Percentiles rank a stretch among this genome's conserved stretches.
Conservation (phyloP, 1,140 invertebrate genomes). For the Hydropsyche tenuis region DNA sequence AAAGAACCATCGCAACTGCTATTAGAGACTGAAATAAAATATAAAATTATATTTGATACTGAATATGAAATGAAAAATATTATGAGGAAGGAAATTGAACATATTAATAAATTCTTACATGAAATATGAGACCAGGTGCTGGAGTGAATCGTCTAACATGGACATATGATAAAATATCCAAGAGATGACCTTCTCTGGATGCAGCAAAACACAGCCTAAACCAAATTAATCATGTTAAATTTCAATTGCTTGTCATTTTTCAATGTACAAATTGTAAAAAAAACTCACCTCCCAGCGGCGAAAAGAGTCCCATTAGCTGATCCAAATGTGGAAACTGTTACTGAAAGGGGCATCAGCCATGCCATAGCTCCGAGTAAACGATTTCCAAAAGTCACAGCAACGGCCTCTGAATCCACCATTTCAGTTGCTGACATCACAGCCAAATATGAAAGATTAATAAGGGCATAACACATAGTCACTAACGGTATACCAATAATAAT, state of each 20-base stretch:
- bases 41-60: neutral
- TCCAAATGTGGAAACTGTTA: constrained; percentile 96
- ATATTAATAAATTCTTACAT: constrained; percentile 69
- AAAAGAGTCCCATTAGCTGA: constrained; percentile 97
- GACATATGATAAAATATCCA: constrained; percentile 93
- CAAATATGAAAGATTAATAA: constrained; percentile 96
- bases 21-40: constrained; percentile 71
- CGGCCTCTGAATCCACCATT: constrained; percentile 94
- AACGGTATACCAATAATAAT: constrained; percentile 96
- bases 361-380: constrained; percentile 83
- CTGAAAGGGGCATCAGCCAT: constrained; percentile 93
- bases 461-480: constrained; percentile 93
- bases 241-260: neutral
- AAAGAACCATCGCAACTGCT: constrained; percentile 82
- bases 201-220: constrained; percentile 90
- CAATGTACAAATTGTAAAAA: neutral
- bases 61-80: neutral
- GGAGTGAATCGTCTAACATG: constrained; percentile 91
- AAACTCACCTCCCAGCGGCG: constrained; percentile 76
- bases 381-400: constrained; percentile 92
- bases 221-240: neutral
- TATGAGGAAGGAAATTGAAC: neutral
- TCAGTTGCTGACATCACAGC: constrained; percentile 94
- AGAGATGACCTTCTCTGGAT: constrained; percentile 90
- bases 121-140: constrained; percentile 94